phyloP scores from a whole-genome alignment of 2,888 invertebrate genomes.

The Bellardia pandia region DNA sequence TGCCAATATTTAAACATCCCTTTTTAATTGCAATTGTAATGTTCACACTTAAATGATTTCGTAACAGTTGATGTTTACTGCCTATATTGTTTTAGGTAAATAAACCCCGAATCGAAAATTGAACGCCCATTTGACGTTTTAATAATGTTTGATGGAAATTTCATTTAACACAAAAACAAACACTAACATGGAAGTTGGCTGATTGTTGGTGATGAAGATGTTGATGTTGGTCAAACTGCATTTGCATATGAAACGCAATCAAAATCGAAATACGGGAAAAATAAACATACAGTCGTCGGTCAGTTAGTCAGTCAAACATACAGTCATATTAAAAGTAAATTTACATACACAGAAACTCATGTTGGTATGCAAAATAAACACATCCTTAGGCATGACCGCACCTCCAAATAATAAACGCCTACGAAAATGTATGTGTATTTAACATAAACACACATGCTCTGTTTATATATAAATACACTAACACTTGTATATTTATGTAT shows the following conservation, averaged over 20 bases:
- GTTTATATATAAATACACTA: slow-evolving; percentile 6
- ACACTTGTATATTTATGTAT: neutral
- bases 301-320: slow-evolving; percentile 57
- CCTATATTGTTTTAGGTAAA: slow-evolving; percentile 41
- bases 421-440: slow-evolving; percentile 59
- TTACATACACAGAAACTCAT: slow-evolving; percentile 1
- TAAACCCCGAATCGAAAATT: slow-evolving; percentile 59
- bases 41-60: slow-evolving; percentile 63
- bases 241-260: slow-evolving; percentile 80
- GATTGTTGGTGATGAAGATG: neutral
- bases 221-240: slow-evolving; percentile 74
- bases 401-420: slow-evolving; percentile 71
- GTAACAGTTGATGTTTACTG: slow-evolving; percentile 54
- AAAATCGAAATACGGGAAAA: slow-evolving; percentile 77
- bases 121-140: slow-evolving; percentile 70
- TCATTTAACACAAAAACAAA: slow-evolving; percentile 40
- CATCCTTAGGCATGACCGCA: slow-evolving; percentile 71
- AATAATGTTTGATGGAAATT: slow-evolving; percentile 69
- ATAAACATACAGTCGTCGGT: slow-evolving; percentile 73
- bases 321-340: slow-evolving; percentile 67
- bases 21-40: slow-evolving; percentile 69
- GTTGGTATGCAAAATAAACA: slow-evolving; percentile 55
- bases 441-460: slow-evolving; percentile 5
- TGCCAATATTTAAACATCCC: neutral
- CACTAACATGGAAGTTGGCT: slow-evolving; percentile 5